phyloP scores from a whole-genome alignment of 1,140 invertebrate species.

The Ptiloglossa arizonensis region DNA sequence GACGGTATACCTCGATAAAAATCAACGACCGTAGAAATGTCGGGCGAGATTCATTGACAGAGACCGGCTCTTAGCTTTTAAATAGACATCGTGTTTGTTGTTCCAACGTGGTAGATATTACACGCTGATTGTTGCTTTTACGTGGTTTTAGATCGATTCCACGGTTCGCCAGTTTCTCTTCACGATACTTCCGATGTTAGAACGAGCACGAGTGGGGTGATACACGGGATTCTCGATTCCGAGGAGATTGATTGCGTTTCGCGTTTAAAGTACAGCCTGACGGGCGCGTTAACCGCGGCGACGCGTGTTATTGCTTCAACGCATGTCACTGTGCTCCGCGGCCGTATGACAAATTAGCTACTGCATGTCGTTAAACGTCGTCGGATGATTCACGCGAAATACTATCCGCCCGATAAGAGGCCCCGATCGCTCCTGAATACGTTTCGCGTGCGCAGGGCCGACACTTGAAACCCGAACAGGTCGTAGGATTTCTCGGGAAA shows the following conservation, averaged over 20 bases:
- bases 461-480: conserved; percentile 45
- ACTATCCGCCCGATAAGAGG: conserved; percentile 60
- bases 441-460: conserved; percentile 40
- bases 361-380: conserved; percentile 63
- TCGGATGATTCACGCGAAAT: conserved; percentile 66
- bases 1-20: not conserved
- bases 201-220: not conserved
- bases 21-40: not conserved
- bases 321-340: conserved; percentile 53
- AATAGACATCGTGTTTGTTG: not conserved
- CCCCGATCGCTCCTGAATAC: conserved; percentile 48
- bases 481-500: conserved; percentile 16
- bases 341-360: conserved; percentile 66
- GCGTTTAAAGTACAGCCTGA: conserved; percentile 44
- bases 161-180: too few species aligned
- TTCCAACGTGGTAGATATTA: not conserved
- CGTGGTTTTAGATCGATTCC: too few species aligned
- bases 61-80: not conserved
- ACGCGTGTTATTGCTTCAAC: conserved; percentile 64
- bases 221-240: conserved; percentile 25
- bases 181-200: not conserved
- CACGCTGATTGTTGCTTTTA: too few species aligned
- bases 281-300: conserved; percentile 43
- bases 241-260: conserved; percentile 51
- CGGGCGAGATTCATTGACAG: too few species aligned